Conservation (phyloP, 2,797 vertebrate genomes). For the Buceros bicornis region DNA sequence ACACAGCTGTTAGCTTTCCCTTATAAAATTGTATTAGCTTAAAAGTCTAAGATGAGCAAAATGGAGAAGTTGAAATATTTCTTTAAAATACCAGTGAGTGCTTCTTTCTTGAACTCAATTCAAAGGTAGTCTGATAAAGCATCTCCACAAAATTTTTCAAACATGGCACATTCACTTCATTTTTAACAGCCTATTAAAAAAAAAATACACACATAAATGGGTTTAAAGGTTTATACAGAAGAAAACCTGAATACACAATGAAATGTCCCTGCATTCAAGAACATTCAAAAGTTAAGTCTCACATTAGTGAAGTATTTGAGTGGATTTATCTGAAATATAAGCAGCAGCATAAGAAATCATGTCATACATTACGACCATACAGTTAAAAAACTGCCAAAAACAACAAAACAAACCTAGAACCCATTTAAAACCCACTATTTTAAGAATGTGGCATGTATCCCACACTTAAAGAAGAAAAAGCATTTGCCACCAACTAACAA, state of each 20-base stretch:
- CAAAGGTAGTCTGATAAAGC: slow-evolving; percentile 99
- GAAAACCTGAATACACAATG: not conserved
- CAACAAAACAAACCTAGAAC: not conserved
- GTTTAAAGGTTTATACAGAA: not conserved
- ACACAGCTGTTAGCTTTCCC: not conserved
- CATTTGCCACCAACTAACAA: not conserved
- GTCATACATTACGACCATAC: not conserved
- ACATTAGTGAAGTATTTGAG: not conserved
- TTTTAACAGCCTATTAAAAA: slow-evolving; percentile 94
- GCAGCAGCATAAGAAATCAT: not conserved
- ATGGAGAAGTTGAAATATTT: slow-evolving; percentile 61
- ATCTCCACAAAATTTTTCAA: slow-evolving; percentile 99
- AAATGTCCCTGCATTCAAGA: not conserved
- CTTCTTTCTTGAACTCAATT: slow-evolving; percentile 99
- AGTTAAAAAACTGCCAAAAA: not conserved
- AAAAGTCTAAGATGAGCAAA: slow-evolving; percentile 14
- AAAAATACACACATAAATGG: slow-evolving; percentile 18
- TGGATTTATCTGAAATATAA: not conserved
- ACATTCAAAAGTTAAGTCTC: not conserved
- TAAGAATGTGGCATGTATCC: not conserved
- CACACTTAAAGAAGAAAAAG: not conserved
- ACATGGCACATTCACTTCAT: slow-evolving; percentile 99
- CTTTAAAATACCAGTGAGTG: slow-evolving; percentile 92
- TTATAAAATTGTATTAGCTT: not conserved
- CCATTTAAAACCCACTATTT: not conserved